Percentiles rank a stretch among this genome's conserved stretches.
Evolutionary conservation across 2,797 vertebrate species (phyloP).

Genomic region (Darevskia nairensis): DNA sequence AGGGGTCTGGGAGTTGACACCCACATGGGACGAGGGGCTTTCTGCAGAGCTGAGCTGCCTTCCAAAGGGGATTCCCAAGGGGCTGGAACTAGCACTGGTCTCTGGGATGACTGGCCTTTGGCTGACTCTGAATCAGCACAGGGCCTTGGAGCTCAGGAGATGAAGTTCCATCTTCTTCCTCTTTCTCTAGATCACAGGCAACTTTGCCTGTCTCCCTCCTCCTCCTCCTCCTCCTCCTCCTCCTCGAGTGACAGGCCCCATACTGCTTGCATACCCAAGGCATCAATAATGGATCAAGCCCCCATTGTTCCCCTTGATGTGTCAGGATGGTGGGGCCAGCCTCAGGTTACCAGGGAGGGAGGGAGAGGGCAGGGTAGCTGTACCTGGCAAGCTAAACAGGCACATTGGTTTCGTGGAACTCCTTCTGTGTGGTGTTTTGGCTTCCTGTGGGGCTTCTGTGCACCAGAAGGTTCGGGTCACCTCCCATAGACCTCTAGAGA

Average conservation of each 20-base stretch:
- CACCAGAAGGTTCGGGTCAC: background rate
- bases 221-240: too few relatives aligned
- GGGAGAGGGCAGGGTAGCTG: too few relatives aligned
- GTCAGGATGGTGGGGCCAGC: background rate
- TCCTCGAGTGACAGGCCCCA: constrained; percentile 8
- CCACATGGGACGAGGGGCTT: background rate
- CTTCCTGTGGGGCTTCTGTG: background rate
- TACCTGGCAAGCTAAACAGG: too few relatives aligned
- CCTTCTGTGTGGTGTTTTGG: too few relatives aligned
- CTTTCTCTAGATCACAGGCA: background rate
- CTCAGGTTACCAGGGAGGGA: constrained; percentile 40
- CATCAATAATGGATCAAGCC: constrained; percentile 43
- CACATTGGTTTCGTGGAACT: too few relatives aligned
- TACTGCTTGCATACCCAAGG: background rate
- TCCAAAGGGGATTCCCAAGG: background rate
- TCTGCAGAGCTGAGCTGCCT: background rate
- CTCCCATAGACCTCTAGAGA: background rate
- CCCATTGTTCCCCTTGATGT: constrained; percentile 34
- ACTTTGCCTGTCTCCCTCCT: too few relatives aligned
- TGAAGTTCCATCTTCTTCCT: background rate
- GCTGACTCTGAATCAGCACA: background rate
- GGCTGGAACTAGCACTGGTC: background rate
- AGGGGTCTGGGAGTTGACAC: too few relatives aligned
- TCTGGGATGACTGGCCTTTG: background rate
- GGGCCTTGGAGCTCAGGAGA: background rate